Percentiles rank a stretch among this genome's conserved stretches.
phyloP scores from a whole-genome alignment of 2,888 invertebrate species.

The Phaonia tiefii region DNA sequence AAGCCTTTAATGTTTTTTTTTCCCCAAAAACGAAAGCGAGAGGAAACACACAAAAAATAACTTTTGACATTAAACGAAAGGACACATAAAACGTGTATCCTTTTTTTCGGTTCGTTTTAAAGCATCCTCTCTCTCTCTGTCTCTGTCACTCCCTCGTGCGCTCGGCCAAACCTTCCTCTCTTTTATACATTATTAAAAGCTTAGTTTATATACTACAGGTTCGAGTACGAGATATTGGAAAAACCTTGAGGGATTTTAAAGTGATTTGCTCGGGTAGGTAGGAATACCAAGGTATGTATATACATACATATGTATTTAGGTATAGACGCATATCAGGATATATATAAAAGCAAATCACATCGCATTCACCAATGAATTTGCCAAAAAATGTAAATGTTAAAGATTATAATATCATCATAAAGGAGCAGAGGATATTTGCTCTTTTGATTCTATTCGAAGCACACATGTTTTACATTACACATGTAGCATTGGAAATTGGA shows the following conservation, averaged over 20 bases:
- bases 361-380: slow-evolving; percentile 29
- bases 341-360: slow-evolving; percentile 28
- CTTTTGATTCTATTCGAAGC: not conserved
- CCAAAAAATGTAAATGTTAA: slow-evolving; percentile 37
- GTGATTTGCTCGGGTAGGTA: slow-evolving; percentile 37
- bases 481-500: not conserved
- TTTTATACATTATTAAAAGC: slow-evolving; percentile 28
- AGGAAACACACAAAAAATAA: slow-evolving; percentile 11
- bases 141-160: not conserved
- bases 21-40: not conserved
- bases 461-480: slow-evolving; percentile 12
- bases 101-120: slow-evolving; percentile 15
- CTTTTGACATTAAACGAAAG: slow-evolving; percentile 23
- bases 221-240: not conserved
- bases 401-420: slow-evolving; percentile 41
- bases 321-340: slow-evolving; percentile 9
- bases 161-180: not conserved
- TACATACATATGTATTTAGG: not conserved
- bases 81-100: slow-evolving; percentile 28
- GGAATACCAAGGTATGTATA: not conserved
- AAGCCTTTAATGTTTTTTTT: slow-evolving; percentile 23
- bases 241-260: slow-evolving; percentile 45
- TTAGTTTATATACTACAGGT: not conserved
- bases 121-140: not conserved
- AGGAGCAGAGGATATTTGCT: not conserved